These are phyloP conservation scores for Cheilosia pagana DNA, from an alignment of 2,888 invertebrate genomes.

Conservation along the genomic window DNA sequence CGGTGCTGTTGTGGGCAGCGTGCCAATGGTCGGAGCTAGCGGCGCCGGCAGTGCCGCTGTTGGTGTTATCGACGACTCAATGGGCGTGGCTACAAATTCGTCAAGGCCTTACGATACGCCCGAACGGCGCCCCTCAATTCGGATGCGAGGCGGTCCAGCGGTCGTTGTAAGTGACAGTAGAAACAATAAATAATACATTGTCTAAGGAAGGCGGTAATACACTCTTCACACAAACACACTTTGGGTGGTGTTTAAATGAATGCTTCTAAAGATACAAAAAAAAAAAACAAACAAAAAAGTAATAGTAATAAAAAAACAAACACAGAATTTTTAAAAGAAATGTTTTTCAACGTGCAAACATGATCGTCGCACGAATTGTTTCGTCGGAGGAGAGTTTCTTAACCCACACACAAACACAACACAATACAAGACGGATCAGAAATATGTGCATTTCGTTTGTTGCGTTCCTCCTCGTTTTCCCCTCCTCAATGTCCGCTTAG, in stretches of 20 bases:
- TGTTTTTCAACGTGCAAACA: slow-evolving; percentile 52
- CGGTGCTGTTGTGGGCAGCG: slow-evolving; percentile 79
- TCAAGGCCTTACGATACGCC: slow-evolving; percentile 83
- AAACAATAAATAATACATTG: slow-evolving; percentile 84
- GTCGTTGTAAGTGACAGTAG: slow-evolving; percentile 82
- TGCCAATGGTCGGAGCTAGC: slow-evolving; percentile 78
- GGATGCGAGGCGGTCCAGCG: slow-evolving; percentile 82
- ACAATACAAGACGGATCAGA: slow-evolving; percentile 43
- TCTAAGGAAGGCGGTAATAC: slow-evolving; percentile 77
- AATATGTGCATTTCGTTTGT: slow-evolving; percentile 57
- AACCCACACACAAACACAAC: slow-evolving; percentile 48
- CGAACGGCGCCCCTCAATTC: slow-evolving; percentile 83
- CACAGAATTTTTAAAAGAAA: slow-evolving; percentile 50
- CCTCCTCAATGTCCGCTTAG: slow-evolving; percentile 41
- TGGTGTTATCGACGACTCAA: slow-evolving; percentile 82
- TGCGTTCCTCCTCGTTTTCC: slow-evolving; percentile 5
- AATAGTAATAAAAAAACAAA: slow-evolving; percentile 14
- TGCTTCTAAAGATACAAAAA: slow-evolving; percentile 55
- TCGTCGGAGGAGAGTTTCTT: slow-evolving; percentile 49
- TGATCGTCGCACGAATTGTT: slow-evolving; percentile 52
- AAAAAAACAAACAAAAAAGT: slow-evolving; percentile 7
- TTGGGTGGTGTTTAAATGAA: slow-evolving; percentile 57
- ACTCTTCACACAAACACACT: slow-evolving; percentile 15
- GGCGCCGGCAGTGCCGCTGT: slow-evolving; percentile 79
- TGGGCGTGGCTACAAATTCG: slow-evolving; percentile 83